Evolutionary conservation across 2,113 vertebrate species (phyloP).

Genomic region (Sinocyclocheilus anophthalmus): DNA sequence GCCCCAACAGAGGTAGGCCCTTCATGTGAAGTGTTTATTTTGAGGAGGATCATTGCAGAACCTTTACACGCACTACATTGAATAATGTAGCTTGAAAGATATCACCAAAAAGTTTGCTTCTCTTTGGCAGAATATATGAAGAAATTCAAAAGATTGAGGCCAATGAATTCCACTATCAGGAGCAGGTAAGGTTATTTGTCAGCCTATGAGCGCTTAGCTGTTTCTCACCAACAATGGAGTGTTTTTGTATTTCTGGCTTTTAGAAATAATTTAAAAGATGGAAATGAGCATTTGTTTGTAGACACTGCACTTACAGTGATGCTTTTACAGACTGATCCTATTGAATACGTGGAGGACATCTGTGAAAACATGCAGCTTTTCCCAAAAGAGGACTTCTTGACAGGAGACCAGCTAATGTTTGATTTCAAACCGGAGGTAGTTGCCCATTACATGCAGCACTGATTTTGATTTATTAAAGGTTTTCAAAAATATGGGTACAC

Average conservation of each 20-base stretch:
- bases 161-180: conserved; percentile 96
- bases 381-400: conserved; percentile 89
- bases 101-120: not conserved
- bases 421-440: conserved; percentile 87
- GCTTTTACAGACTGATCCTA: conserved; percentile 86
- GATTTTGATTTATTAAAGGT: not conserved
- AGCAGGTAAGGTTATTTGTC: conserved; percentile 79
- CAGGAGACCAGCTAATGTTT: conserved; percentile 95
- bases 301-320: not conserved
- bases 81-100: not conserved
- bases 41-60: not conserved
- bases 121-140: conserved; percentile 85
- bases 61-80: not conserved
- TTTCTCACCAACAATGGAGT: too few species aligned
- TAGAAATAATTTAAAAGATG: not conserved
- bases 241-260: not conserved
- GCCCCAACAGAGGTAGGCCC: conserved; percentile 86
- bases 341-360: conserved; percentile 92
- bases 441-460: not conserved
- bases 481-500: not conserved
- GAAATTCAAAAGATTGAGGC: conserved; percentile 98
- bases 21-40: not conserved
- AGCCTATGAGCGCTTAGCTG: not conserved
- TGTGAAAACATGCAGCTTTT: conserved; percentile 98
- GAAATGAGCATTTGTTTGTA: not conserved